phyloP scores from a whole-genome alignment of 2,113 vertebrate genomes.

The Pituophis catenifer region DNA sequence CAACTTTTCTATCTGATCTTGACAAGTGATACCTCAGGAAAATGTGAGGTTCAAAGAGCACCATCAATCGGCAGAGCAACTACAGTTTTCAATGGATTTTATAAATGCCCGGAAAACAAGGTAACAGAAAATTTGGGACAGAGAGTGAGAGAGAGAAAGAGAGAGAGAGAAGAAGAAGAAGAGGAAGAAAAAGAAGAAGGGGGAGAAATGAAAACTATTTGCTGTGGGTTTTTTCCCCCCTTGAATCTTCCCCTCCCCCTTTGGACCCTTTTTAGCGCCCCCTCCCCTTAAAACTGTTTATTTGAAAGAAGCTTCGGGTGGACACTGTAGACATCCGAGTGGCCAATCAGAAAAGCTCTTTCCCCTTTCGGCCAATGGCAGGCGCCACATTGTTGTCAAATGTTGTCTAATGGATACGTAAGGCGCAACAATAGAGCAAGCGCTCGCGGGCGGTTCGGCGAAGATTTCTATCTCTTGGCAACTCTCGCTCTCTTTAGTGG shows the following conservation, averaged over 20 bases:
- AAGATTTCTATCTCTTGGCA: slow-evolving; percentile 78
- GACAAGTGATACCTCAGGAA: slow-evolving; percentile 42
- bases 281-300: slow-evolving; percentile 28
- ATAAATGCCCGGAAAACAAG: not conserved
- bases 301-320: slow-evolving; percentile 77
- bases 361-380: slow-evolving; percentile 88
- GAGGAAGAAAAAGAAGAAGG: not conserved
- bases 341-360: slow-evolving; percentile 89
- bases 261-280: slow-evolving; percentile 61
- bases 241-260: slow-evolving; percentile 43
- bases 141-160: not conserved
- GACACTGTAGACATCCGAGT: slow-evolving; percentile 79
- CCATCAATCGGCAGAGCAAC: not conserved
- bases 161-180: not conserved
- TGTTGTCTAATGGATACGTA: slow-evolving; percentile 96
- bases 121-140: no score
- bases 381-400: slow-evolving; percentile 97
- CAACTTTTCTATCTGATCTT: slow-evolving; percentile 29
- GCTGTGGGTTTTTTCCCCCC: slow-evolving; percentile 6
- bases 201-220: slow-evolving; percentile 58
- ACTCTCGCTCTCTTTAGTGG: slow-evolving; percentile 74
- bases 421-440: slow-evolving; percentile 89
- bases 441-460: slow-evolving; percentile 59
- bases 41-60: not conserved
- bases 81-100: not conserved